These are phyloP conservation scores for Oryzias javanicus DNA, from an alignment of 2,113 vertebrate genomes.

Conservation along the genomic window DNA sequence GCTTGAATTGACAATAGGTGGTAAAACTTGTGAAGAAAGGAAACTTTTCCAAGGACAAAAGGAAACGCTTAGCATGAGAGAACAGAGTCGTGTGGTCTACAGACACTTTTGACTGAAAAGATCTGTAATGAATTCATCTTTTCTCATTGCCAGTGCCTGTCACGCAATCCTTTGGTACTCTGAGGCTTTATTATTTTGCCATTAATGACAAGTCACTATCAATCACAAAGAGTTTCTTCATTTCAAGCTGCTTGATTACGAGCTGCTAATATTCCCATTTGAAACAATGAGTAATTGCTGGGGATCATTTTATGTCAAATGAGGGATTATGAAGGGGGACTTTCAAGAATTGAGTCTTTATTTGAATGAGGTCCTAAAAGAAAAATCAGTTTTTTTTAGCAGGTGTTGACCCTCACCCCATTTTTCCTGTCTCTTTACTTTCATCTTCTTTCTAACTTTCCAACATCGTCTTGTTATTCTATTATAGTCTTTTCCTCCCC, in stretches of 20 bases:
- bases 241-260: constrained; percentile 51
- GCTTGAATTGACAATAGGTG: constrained; percentile 12
- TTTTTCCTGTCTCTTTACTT: too few relatives aligned
- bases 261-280: constrained; percentile 48
- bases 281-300: constrained; percentile 53
- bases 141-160: constrained; percentile 40
- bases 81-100: constrained; percentile 13
- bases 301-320: constrained; percentile 36
- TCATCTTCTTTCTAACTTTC: too few relatives aligned
- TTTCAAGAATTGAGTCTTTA: constrained; percentile 42
- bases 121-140: constrained; percentile 64
- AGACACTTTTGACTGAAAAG: constrained; percentile 44
- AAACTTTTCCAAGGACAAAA: constrained; percentile 53
- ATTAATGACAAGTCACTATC: constrained; percentile 69
- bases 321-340: constrained; percentile 53
- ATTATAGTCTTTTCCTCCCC: too few relatives aligned
- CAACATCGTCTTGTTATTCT: too few relatives aligned
- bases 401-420: too few relatives aligned
- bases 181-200: constrained; percentile 69
- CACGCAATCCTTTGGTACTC: constrained; percentile 45
- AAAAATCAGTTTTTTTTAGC: too few relatives aligned
- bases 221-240: constrained; percentile 61
- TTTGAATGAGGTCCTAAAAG: neutral
- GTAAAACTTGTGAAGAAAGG: constrained; percentile 18
- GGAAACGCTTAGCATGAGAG: constrained; percentile 31